phyloP scores from a whole-genome alignment of 2,888 invertebrate genomes.

The Ichneumoninae sp. region DNA sequence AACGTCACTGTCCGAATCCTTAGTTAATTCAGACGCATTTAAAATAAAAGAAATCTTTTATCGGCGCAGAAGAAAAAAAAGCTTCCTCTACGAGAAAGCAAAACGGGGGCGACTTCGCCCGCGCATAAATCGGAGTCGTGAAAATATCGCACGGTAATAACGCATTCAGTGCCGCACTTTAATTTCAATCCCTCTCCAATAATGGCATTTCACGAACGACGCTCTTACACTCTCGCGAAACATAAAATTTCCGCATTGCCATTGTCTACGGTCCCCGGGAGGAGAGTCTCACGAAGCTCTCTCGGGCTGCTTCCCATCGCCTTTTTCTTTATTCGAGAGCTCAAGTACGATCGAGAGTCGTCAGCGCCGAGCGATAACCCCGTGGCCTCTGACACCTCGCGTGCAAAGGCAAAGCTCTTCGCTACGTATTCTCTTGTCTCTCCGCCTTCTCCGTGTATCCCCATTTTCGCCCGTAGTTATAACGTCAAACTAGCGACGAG shows the following conservation, averaged over 20 bases:
- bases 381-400: slow-evolving; percentile 57
- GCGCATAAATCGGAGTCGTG: neutral
- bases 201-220: slow-evolving; percentile 3
- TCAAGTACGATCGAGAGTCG: slow-evolving; percentile 21
- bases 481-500: slow-evolving; percentile 36
- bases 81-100: no score
- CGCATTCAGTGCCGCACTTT: neutral
- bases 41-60: no score
- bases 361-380: slow-evolving; percentile 52
- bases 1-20: no score
- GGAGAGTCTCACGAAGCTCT: neutral
- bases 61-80: no score
- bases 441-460: slow-evolving; percentile 27
- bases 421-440: slow-evolving; percentile 26
- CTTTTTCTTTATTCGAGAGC: slow-evolving; percentile 23
- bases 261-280: neutral
- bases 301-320: slow-evolving; percentile 3
- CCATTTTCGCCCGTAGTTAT: slow-evolving; percentile 8
- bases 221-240: neutral
- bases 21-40: no score
- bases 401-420: slow-evolving; percentile 28
- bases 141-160: neutral
- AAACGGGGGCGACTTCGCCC: no score
- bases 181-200: neutral
- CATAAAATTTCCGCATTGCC: neutral